phyloP scores from a whole-genome alignment of 1,140 invertebrate species.

The Pogonomyrmex barbatus region DNA sequence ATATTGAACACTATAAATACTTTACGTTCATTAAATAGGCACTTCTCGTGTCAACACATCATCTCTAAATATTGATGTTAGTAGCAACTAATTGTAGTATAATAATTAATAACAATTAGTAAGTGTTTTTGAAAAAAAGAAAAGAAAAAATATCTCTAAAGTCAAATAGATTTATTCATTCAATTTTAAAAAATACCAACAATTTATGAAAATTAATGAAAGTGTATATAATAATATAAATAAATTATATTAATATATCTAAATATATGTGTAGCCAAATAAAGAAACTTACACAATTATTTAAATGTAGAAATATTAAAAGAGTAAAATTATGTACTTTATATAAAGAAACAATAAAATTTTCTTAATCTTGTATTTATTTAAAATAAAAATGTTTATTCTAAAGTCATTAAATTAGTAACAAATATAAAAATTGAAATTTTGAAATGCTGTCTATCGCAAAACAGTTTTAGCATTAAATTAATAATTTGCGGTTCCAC shows the following conservation, averaged over 20 bases:
- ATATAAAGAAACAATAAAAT: neutral
- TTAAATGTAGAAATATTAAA: neutral
- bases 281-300: neutral
- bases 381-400: neutral
- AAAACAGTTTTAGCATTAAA: neutral
- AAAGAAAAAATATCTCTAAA: neutral
- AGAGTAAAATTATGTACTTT: neutral
- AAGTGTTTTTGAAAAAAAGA: neutral
- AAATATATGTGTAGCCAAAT: neutral
- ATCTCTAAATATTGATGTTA: neutral
- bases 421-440: neutral
- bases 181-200: neutral
- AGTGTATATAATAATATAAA: neutral
- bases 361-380: neutral
- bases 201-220: neutral
- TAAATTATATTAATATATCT: neutral
- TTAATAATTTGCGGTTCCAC: neutral
- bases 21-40: neutral
- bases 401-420: neutral
- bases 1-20: neutral
- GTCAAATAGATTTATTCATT: neutral
- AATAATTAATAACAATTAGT: constrained; percentile 7
- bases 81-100: neutral
- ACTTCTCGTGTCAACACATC: neutral
- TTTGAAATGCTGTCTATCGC: neutral